These are phyloP conservation scores for Bombus difficillimus DNA, from an alignment of 1,140 invertebrate species.

Conservation along the genomic window DNA sequence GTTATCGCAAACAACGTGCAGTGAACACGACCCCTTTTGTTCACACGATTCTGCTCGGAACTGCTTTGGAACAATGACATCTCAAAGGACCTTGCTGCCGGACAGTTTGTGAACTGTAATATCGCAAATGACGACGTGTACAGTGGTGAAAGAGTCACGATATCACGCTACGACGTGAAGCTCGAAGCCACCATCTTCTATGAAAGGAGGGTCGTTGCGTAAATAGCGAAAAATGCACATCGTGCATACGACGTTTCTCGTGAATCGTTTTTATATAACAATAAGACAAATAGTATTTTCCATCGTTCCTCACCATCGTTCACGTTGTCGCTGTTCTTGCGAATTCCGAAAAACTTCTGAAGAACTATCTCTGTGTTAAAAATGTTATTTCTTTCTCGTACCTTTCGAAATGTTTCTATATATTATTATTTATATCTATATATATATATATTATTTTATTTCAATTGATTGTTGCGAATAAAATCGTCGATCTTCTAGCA, in stretches of 20 bases:
- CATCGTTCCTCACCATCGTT: background rate
- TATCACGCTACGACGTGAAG: conserved; percentile 8
- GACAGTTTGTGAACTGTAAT: conserved; percentile 54
- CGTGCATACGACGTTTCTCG: background rate
- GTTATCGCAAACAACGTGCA: conserved; percentile 45
- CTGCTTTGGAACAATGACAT: conserved; percentile 52
- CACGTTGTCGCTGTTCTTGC: background rate
- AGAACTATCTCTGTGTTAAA: too few relatives aligned
- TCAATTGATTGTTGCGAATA: too few relatives aligned
- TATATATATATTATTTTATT: too few relatives aligned
- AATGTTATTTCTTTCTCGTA: too few relatives aligned
- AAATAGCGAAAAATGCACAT: conserved; percentile 1
- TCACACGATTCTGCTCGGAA: conserved; percentile 45
- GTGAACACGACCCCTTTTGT: conserved; percentile 48
- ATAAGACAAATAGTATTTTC: background rate
- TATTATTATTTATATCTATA: too few relatives aligned
- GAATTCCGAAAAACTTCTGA: background rate
- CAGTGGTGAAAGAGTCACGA: conserved; percentile 19
- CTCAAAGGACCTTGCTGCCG: conserved; percentile 45
- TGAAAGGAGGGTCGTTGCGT: conserved; percentile 5
- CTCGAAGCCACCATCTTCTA: background rate
- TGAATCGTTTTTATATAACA: background rate
- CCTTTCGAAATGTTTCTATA: too few relatives aligned
- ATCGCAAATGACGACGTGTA: conserved; percentile 49
- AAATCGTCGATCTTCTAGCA: too few relatives aligned